Percentiles rank a stretch among this genome's conserved stretches.
phyloP scores from a whole-genome alignment of 2,113 vertebrate genomes.

The Rhynchomys soricoides region DNA sequence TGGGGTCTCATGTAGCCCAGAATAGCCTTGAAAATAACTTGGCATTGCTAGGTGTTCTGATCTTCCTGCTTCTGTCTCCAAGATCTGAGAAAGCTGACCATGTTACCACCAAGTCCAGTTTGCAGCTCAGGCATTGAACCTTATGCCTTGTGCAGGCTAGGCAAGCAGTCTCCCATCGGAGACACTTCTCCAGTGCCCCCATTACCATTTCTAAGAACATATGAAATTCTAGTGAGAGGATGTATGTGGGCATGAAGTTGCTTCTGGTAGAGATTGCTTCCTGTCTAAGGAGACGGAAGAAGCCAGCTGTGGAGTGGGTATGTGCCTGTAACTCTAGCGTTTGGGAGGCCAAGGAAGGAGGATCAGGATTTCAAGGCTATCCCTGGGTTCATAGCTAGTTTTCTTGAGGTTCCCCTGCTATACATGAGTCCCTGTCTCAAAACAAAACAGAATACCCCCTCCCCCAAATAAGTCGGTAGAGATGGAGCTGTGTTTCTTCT shows the following conservation, averaged over 20 bases:
- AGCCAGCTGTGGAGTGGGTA: not conserved
- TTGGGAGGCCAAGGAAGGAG: not conserved
- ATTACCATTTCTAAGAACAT: not conserved
- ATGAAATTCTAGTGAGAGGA: not conserved
- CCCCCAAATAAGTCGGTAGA: not conserved
- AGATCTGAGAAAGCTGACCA: no score
- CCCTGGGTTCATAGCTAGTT: not conserved
- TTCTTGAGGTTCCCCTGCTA: not conserved
- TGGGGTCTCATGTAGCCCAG: not conserved
- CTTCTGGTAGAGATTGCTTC: slow-evolving; percentile 12
- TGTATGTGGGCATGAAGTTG: not conserved
- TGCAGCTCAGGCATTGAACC: not conserved
- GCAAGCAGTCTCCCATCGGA: no score
- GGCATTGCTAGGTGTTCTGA: not conserved
- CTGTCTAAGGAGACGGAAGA: not conserved
- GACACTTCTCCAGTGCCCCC: not conserved
- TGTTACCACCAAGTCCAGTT: not conserved
- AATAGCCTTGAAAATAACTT: not conserved
- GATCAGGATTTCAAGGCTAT: not conserved
- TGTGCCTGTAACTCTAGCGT: not conserved
- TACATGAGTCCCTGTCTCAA: not conserved
- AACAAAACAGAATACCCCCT: not conserved
- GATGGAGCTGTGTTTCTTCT: not conserved
- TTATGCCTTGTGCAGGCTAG: no score
- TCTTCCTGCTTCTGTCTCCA: not conserved